Base-by-base conservation (phyloP, 92 coral and sea anemone species). In the Paragorgia papillata region DNA sequence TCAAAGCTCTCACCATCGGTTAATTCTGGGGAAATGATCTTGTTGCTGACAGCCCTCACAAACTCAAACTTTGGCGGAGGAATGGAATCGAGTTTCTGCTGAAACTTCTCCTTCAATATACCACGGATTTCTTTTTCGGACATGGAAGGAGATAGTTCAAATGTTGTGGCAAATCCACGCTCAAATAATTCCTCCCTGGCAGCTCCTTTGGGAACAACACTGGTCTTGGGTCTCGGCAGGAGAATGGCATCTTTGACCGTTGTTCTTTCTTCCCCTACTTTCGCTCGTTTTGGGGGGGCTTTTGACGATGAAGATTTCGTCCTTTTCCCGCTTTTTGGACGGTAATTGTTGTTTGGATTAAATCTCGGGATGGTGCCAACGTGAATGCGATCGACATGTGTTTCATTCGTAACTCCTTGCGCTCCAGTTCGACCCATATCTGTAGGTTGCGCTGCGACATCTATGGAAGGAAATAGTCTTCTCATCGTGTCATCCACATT, bases 211-310 rank as follows among this genome's bases (percentile, higher is more conserved):
- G 76, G 76, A 18, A 69, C 76, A 46, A 33, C 27, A 49, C 34
- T 27, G 1, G 34, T 61, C 8, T 51, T 69, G 9, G 76, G 76
- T 1, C 40, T 40, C 0, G 76, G 76, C 22, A 51, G 33, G 20
- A 69, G 54, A 51, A 69, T 69, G 14, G 49, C 76, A 51, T 69
- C 76, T 29, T 69, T 69, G 21, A 49, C 76, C 9, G 76, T 24
- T 69, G 17, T 69, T 27, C 76, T 6, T 69, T 69, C 76, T 12
- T 51, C 58, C 4, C 5, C 19, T 5, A 22, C 40, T 28, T 51
- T 49, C 40, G 30, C 33, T 12, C 28, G 40, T 12, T 51, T 49
- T 49, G 24, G 37, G 13, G 18, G 34, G 61, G 21, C 54, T 37
- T 33, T 51, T 22, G 58, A 3, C 17, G 58, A 17, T 43, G 74